Percentiles rank a stretch among this genome's conserved stretches.
These are phyloP conservation scores for Monopis laevigella DNA, from an alignment of 2,888 invertebrate species.

Conservation along the genomic window DNA sequence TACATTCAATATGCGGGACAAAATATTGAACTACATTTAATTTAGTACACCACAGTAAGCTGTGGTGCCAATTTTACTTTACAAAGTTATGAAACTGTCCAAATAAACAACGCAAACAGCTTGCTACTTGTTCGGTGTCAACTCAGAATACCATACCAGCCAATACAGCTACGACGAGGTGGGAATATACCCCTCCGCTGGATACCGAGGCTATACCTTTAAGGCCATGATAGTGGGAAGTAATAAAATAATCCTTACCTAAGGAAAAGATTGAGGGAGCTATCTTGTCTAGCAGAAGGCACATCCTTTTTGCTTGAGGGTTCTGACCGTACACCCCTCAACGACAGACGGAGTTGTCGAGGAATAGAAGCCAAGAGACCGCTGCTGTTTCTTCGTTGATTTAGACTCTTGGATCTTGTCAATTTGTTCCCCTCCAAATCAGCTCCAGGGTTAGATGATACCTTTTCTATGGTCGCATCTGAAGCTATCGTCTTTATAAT, in stretches of 20 bases:
- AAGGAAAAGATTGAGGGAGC: slow-evolving; percentile 58
- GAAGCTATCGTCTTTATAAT: slow-evolving; percentile 58
- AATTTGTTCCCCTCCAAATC: slow-evolving; percentile 50
- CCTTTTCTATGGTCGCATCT: slow-evolving; percentile 48
- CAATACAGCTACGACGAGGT: too few relatives aligned
- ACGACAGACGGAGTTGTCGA: slow-evolving; percentile 57
- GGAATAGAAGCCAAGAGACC: slow-evolving; percentile 65
- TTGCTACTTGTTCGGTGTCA: too few relatives aligned
- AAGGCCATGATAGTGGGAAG: too few relatives aligned
- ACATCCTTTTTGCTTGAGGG: slow-evolving; percentile 59
- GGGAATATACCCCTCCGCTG: too few relatives aligned
- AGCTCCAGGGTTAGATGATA: slow-evolving; percentile 34
- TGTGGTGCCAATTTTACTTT: too few relatives aligned
- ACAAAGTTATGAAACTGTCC: too few relatives aligned
- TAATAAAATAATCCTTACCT: slow-evolving; percentile 54
- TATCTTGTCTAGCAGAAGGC: slow-evolving; percentile 57
- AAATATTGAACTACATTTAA: too few relatives aligned
- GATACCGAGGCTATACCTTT: too few relatives aligned
- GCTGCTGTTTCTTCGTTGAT: slow-evolving; percentile 55
- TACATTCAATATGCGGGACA: too few relatives aligned
- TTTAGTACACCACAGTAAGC: too few relatives aligned
- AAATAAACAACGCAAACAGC: too few relatives aligned
- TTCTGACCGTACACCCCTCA: slow-evolving; percentile 59
- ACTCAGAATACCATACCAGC: too few relatives aligned
- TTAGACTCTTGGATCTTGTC: slow-evolving; percentile 57